Evolutionary conservation across 2,113 vertebrate species (phyloP), one percentile per base, ranked within the genome.

Genomic region (Pardalotus punctatus): DNA sequence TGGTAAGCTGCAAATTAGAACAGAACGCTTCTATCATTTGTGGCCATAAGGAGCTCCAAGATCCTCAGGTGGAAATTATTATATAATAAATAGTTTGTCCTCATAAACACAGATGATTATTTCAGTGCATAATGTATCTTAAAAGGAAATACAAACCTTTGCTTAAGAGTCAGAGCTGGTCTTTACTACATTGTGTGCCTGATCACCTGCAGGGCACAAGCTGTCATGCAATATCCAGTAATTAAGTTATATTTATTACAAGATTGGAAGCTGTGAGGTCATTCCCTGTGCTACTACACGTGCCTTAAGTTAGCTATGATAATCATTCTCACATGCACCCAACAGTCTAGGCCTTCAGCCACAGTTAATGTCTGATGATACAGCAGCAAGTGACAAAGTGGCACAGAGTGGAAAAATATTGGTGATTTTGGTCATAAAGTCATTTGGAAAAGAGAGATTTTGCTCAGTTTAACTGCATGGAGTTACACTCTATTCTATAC

Each of bases 81-180:
- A 86, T 45, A 48, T 72, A 86, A 95, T 43, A 95, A 76, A 88
- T 62, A 73, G 33, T 83, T 66, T 13, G 19, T 83, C 81, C 58
- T 94, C 76, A 70, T 80, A 93, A 90, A 94, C 64, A 91, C 21
- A 72, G 35, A 38, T 70, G 5, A 88, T 96, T 84, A 92, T 93
- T 96, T 92, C 53, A 79, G 76, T 60, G 43, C 35, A 66, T 43
- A 85, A 93, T 56, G 67, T 70, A 88, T 93, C 89, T 93, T 67
- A 61, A 96, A 94, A 95, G 90, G 82, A 95, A 95, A 94, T 84
- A 90, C 88, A 96, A 91, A 93, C 79, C 81, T 91, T 57, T 86
- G 25, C 50, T 92, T 90, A 95, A 71, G 91, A 97, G 82, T 93
- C 95, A 96, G 80, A 96, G 51, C 78, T 91, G 82, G 83, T 96